Base-by-base conservation (phyloP, 2,888 invertebrate species). In the Dryadula phaetusa region DNA sequence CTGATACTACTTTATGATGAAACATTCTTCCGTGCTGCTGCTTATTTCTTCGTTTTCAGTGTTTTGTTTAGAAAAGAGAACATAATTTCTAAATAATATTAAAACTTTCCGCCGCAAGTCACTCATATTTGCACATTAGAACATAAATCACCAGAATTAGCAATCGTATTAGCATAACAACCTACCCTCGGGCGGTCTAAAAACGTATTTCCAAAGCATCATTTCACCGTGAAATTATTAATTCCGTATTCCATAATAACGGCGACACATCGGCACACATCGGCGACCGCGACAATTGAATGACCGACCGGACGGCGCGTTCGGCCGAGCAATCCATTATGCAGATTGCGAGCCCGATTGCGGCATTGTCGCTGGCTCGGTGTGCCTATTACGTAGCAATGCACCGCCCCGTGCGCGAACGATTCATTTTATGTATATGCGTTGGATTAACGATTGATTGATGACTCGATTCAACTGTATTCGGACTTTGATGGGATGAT, bases 311-410 rank as follows among this genome's bases (percentile, higher is more conserved):
- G 88, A 86, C 83, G 82, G 79, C 81, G 85, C 88, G 88, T 85
- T 86, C 88, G 87, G 80, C 83, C 87, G 89, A 89, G 87, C 92
- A 90, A 92, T 92, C 92, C 89, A 91, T 91, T 92, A 92, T 92
- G 92, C 87, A 92, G 92, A 92, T 92, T 90, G 90, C 82, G 82
- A 82, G 82, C 79, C 87, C 90, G 91, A 91, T 91, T 91, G 92
- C 89, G 87, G 90, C 90, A 91, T 91, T 91, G 91, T 91, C 89
- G 89, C 80, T 79, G 80, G 82, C 83, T 83, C 83, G 84, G 79
- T 80, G 80, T 79, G 82, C 81, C 82, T 86, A 88, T 88, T 87
- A 86, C 85, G 82, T 49, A 46, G 58, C 72, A 69, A 72, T 67
- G 75, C 73, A 70, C 68, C 75, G 72, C 72, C 75, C 71, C 69